A percentile compares a stretch with the other conserved stretches of the same genome.
phyloP scores from a whole-genome alignment of 2,797 vertebrate genomes.

The Carcharodon carcharias region DNA sequence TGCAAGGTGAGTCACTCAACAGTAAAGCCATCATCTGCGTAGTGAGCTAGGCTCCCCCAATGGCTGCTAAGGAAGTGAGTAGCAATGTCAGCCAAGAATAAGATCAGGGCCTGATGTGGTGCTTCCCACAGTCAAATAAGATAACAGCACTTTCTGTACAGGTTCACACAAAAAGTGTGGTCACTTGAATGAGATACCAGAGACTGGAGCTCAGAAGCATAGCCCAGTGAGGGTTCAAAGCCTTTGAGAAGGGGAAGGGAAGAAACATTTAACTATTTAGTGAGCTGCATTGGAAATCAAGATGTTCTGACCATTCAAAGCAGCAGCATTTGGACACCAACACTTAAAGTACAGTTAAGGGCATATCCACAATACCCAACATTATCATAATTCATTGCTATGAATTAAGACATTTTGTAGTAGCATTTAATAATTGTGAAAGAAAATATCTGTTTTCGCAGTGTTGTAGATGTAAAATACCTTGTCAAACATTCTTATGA shows the following conservation, averaged over 20 bases:
- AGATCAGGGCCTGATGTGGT: not conserved
- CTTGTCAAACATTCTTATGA: not conserved
- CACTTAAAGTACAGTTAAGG: not conserved
- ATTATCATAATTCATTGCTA: not conserved
- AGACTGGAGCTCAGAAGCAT: not conserved
- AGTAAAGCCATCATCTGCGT: not conserved
- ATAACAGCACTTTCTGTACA: not conserved
- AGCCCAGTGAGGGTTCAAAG: not conserved
- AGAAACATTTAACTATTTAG: not conserved
- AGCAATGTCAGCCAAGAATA: not conserved
- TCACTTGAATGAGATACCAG: not conserved
- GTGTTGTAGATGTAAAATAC: not conserved
- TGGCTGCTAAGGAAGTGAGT: not conserved
- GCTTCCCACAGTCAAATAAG: not conserved
- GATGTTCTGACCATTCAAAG: not conserved
- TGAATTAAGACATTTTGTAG: not conserved
- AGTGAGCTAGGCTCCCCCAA: not conserved
- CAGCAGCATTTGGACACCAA: not conserved
- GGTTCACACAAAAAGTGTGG: not conserved
- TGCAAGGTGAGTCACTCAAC: conserved; percentile 68
- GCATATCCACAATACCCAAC: not conserved
- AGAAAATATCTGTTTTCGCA: not conserved
- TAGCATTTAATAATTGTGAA: not conserved
- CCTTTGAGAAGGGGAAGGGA: not conserved
- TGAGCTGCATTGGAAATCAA: not conserved